Conservation (phyloP, 2,113 vertebrate species). For the Hemiprocne comata region DNA sequence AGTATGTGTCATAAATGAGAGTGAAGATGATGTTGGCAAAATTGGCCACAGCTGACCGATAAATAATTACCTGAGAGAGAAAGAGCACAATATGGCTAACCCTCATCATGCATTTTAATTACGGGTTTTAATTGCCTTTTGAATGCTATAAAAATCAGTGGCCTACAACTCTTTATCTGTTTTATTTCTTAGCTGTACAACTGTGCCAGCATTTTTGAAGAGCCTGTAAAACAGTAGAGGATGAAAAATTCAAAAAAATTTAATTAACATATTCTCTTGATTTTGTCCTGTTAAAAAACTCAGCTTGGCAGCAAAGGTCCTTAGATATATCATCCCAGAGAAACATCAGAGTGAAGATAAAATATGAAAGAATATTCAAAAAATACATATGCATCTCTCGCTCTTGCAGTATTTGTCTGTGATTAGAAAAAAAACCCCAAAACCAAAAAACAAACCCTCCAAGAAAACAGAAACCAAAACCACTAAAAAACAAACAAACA, state of each 20-base stretch:
- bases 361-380: background rate
- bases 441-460: background rate
- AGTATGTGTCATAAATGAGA: slow-evolving; percentile 26
- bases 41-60: slow-evolving; percentile 18
- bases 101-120: slow-evolving; percentile 36
- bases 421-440: background rate
- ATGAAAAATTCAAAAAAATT: background rate
- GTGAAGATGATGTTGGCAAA: slow-evolving; percentile 16
- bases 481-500: fast-evolving
- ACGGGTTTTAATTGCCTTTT: slow-evolving; percentile 37
- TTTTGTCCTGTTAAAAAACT: background rate
- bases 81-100: background rate
- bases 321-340: background rate
- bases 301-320: background rate
- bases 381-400: background rate
- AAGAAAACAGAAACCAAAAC: background rate
- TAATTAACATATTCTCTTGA: background rate
- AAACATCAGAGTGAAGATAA: background rate
- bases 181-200: background rate
- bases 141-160: slow-evolving; percentile 47
- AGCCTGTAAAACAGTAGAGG: background rate
- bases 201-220: background rate
- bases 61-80: slow-evolving; percentile 42
- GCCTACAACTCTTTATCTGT: background rate
- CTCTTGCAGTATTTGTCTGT: background rate